Evolutionary conservation across 1,140 invertebrate genomes (phyloP).

Genomic region (Drosophila carrolli): DNA sequence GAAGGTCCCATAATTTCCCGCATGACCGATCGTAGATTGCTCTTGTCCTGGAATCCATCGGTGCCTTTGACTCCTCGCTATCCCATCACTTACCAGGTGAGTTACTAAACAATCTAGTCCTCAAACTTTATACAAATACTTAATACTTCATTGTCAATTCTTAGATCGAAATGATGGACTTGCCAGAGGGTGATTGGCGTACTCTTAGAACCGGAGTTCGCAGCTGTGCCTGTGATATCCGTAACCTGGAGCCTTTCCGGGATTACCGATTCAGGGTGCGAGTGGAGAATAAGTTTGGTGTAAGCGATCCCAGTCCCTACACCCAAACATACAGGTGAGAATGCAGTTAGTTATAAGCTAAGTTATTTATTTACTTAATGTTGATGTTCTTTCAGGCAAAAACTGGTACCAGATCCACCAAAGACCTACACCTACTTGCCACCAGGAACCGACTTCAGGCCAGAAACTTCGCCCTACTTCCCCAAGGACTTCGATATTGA

Average conservation of each 20-base stretch:
- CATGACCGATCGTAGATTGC: conserved; percentile 93
- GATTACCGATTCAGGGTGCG: conserved; percentile 97
- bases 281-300: conserved; percentile 98
- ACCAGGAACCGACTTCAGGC: conserved; percentile 93
- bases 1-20: conserved; percentile 95
- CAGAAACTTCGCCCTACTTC: conserved; percentile 94
- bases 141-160: neutral
- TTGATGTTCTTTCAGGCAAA: conserved; percentile 85
- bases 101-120: neutral
- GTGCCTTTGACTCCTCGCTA: conserved; percentile 91
- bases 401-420: conserved; percentile 91
- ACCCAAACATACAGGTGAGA: conserved; percentile 89
- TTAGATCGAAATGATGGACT: conserved; percentile 94
- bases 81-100: conserved; percentile 94
- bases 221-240: conserved; percentile 93
- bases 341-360: too few relatives aligned
- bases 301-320: conserved; percentile 97
- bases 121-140: neutral
- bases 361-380: too few relatives aligned
- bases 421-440: conserved; percentile 92
- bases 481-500: conserved; percentile 96
- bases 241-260: conserved; percentile 92
- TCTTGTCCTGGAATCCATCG: conserved; percentile 96
- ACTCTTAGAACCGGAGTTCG: conserved; percentile 92
- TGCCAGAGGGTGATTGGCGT: conserved; percentile 95